Evolutionary conservation across 2,888 invertebrate species (phyloP).

Genomic region (Stenodema calcarata): DNA sequence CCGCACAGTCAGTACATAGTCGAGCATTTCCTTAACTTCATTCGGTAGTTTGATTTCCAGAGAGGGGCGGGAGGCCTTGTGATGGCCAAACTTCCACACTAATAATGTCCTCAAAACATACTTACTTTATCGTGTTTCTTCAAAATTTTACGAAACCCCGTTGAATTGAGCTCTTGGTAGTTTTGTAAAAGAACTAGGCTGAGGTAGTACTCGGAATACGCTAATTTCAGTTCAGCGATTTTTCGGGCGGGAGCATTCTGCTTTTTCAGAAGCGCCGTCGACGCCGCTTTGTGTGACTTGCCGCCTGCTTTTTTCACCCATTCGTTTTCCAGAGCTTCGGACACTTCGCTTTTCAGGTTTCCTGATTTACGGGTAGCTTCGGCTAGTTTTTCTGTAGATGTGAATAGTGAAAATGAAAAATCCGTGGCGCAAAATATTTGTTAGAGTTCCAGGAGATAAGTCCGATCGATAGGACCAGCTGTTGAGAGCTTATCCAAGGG

Average conservation of each 20-base stretch:
- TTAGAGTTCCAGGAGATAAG: no score
- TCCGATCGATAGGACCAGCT: no score
- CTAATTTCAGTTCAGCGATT: constrained; percentile 83
- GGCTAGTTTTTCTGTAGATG: constrained; percentile 84
- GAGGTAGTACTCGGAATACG: constrained; percentile 98
- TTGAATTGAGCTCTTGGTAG: constrained; percentile 97
- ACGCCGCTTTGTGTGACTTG: constrained; percentile 59
- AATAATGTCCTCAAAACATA: not conserved
- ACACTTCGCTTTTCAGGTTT: constrained; percentile 85
- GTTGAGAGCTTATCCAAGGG: no score
- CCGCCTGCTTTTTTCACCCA: constrained; percentile 55
- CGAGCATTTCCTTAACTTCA: no score
- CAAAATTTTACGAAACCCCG: constrained; percentile 97
- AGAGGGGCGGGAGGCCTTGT: no score
- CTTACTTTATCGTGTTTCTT: constrained; percentile 98
- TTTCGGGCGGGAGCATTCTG: constrained; percentile 60
- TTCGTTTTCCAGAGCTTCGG: constrained; percentile 62
- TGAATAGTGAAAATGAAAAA: no score
- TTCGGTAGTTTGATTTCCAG: no score
- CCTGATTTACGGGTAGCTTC: constrained; percentile 96
- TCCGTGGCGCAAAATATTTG: not conserved
- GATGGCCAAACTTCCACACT: no score
- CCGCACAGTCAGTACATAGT: no score
- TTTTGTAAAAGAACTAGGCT: constrained; percentile 96
- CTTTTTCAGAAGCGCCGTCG: constrained; percentile 61